Base-by-base conservation (phyloP, 2,113 vertebrate genomes). In the Protomyctophum bolini region DNA sequence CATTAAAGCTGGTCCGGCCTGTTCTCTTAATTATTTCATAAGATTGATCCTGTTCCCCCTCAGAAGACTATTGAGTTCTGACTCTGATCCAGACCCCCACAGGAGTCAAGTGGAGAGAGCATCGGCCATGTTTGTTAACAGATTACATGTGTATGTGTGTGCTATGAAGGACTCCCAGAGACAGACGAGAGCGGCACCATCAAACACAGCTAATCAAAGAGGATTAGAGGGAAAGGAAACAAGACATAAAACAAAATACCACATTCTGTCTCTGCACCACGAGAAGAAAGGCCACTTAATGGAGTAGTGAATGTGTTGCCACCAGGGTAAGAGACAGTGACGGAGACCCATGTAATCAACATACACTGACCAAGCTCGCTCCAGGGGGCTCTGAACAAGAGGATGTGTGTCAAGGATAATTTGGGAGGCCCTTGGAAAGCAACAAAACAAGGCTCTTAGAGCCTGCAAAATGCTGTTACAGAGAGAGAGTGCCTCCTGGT, bases 341-440 rank as follows among this genome's bases (percentile, higher is more conserved):
- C 82, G 73, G 76, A 84, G 77, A 6, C 84, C 81, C 83, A 80
- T 84, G 82, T 82, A 88, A 89, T 90, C 88, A 83, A 74, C 79
- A 87, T 75, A 75, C 79, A 79, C 77, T 67, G 75, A 77, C 79
- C 83, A 82, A 76, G 70, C 73, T 80, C 2, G 83, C 86, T 95
- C 95, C 88, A 76, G 94, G 94, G 21, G 94, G 95, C 93, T 86
- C 8, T 50, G 81, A 71, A 86, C 77, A 82, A 82, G 83, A 95
- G 94, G 94, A 96, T 94, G 94, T 95, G 94, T 96, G 95, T 96
- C 94, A 95, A 94, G 95, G 95, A 96, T 96, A 95, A 96, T 96
- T 96, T 96, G 95, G 89, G 21, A 21, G 94, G 94, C 94, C 94
- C 94, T 95, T 95, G 95, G 95, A 94, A 95, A 93, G 92, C 94